A percentile compares a stretch with the other conserved stretches of the same genome.
phyloP scores from a whole-genome alignment of 37 sponge, comb jelly and placozoan genomes.

The Hexactinellida sp. region DNA sequence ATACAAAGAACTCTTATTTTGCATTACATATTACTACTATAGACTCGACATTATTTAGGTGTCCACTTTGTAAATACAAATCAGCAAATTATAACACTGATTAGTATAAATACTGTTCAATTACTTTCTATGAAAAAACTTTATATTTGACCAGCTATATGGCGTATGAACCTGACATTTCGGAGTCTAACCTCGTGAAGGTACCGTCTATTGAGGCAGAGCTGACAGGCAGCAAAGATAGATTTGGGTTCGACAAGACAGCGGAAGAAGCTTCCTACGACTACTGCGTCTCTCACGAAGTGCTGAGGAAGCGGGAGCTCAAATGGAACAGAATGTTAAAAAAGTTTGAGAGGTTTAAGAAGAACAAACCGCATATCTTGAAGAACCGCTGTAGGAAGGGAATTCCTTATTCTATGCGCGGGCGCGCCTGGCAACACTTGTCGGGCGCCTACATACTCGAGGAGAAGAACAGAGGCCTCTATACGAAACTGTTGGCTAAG shows the following conservation, averaged over 20 bases:
- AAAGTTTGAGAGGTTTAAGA: background rate
- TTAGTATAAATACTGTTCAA: too few relatives aligned
- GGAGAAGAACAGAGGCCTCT: conserved; percentile 37
- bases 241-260: background rate
- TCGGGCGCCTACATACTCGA: conserved; percentile 54
- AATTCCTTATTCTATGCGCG: conserved; percentile 82
- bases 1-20: too few relatives aligned
- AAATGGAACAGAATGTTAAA: background rate
- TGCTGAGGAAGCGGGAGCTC: background rate
- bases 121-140: too few relatives aligned
- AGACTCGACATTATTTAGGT: too few relatives aligned
- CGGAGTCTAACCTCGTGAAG: background rate
- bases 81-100: too few relatives aligned
- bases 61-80: too few relatives aligned
- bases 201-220: background rate
- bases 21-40: too few relatives aligned
- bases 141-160: background rate
- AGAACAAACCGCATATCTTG: conserved; percentile 10
- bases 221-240: background rate
- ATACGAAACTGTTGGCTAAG: conserved; percentile 8
- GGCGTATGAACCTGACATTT: background rate
- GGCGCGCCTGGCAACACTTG: conserved; percentile 56
- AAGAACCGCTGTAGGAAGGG: conserved; percentile 89
- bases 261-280: conserved; percentile 10
- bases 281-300: background rate